These are phyloP conservation scores for Amia ocellicauda DNA, from an alignment of 2,113 vertebrate species.

Conservation along the genomic window DNA sequence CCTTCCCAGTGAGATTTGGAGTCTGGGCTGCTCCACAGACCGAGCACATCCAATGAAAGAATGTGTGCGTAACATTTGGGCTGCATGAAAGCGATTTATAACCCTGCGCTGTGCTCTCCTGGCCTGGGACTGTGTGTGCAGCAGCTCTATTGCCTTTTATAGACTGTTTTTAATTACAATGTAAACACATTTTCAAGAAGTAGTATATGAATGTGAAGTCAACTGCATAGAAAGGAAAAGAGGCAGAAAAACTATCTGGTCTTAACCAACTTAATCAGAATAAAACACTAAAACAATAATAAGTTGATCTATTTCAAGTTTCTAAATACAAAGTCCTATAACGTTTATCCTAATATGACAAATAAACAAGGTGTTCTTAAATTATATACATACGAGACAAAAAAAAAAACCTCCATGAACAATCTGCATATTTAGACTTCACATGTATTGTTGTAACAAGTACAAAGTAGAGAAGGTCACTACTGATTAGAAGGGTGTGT, in stretches of 20 bases:
- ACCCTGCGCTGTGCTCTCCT: conserved; percentile 41
- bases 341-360: too few species aligned
- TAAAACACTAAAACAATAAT: too few species aligned
- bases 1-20: neutral
- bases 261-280: neutral
- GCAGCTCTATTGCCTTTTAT: conserved; percentile 66
- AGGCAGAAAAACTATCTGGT: neutral
- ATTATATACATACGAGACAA: too few species aligned
- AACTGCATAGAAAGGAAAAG: conserved; percentile 13
- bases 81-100: conserved; percentile 66
- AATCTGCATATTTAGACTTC: too few species aligned
- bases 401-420: too few species aligned
- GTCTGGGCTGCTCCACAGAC: conserved; percentile 38
- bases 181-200: conserved; percentile 61
- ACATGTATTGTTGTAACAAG: too few species aligned
- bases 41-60: conserved; percentile 43
- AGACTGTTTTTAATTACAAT: conserved; percentile 68
- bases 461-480: too few species aligned
- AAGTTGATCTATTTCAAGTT: too few species aligned
- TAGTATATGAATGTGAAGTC: conserved; percentile 40
- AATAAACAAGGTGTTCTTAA: too few species aligned
- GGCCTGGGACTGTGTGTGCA: conserved; percentile 56
- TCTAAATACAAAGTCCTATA: too few species aligned
- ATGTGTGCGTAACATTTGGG: conserved; percentile 51
- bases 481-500: too few species aligned